phyloP scores from a whole-genome alignment of 1,140 invertebrate genomes.

The Drosophila bocki region DNA sequence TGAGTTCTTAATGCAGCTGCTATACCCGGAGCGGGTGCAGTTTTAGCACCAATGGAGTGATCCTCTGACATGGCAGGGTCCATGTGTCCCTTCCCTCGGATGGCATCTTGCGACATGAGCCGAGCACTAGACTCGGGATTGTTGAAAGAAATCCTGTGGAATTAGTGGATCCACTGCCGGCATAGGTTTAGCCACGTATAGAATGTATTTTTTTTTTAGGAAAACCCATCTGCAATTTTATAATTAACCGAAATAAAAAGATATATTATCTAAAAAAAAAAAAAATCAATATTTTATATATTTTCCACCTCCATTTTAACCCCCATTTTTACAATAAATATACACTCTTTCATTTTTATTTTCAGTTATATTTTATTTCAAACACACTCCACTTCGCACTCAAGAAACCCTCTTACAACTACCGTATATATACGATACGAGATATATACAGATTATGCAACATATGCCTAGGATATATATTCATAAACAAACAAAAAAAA shows the following conservation, averaged over 20 bases:
- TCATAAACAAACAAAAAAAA: slow-evolving; percentile 26
- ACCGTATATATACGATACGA: slow-evolving; percentile 17
- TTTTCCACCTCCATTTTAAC: background rate
- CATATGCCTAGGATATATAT: slow-evolving; percentile 28
- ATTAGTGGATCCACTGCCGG: background rate
- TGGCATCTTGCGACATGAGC: background rate
- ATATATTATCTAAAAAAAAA: too few species aligned
- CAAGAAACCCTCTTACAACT: slow-evolving; percentile 22
- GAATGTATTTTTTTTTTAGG: background rate
- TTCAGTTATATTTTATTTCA: slow-evolving; percentile 31
- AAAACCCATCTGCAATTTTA: background rate
- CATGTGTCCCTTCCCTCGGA: background rate
- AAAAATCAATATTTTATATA: too few species aligned
- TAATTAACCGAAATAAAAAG: background rate
- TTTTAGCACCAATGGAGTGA: background rate
- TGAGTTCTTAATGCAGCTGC: slow-evolving; percentile 39
- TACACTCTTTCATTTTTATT: background rate
- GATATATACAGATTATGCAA: slow-evolving; percentile 21
- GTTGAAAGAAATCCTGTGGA: background rate
- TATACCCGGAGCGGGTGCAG: slow-evolving; percentile 32
- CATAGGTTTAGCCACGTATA: background rate
- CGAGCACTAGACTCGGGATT: background rate
- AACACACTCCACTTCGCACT: slow-evolving; percentile 26
- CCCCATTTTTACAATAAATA: background rate
- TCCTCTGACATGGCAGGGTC: background rate